Evolutionary conservation across 2,113 vertebrate genomes (phyloP).

Genomic region (Onychostruthus taczanowskii): DNA sequence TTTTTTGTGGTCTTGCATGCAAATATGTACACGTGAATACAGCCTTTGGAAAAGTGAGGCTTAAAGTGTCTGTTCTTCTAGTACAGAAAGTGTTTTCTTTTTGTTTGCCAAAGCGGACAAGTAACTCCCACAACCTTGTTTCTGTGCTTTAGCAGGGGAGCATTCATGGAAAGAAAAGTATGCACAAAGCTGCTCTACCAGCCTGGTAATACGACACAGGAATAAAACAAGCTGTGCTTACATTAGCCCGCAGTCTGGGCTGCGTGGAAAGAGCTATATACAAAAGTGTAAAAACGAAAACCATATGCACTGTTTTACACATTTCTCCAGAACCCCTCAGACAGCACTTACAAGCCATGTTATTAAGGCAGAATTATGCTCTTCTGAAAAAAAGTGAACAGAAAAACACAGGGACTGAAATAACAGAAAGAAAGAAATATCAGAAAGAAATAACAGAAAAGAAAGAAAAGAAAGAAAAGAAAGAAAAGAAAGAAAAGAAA

Average conservation of each 20-base stretch:
- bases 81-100: constrained; percentile 3
- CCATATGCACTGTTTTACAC: constrained; percentile 59
- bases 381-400: constrained; percentile 14
- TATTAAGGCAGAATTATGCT: constrained; percentile 50
- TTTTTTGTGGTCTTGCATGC: not conserved
- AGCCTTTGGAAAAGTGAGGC: not conserved
- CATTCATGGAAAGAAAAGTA: constrained; percentile 50
- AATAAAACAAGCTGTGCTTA: constrained; percentile 70
- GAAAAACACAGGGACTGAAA: not conserved
- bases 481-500: not conserved
- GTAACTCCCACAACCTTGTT: not conserved
- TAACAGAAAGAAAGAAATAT: not conserved
- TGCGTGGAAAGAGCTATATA: constrained; percentile 55
- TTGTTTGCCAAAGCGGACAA: not conserved
- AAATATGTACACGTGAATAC: not conserved
- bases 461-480: not conserved
- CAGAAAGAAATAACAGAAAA: not conserved
- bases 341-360: constrained; percentile 41
- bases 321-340: constrained; percentile 48
- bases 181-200: constrained; percentile 1
- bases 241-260: constrained; percentile 58
- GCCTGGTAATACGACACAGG: constrained; percentile 56
- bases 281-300: constrained; percentile 66
- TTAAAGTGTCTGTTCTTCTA: not conserved
- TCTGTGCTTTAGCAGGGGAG: constrained; percentile 40